Conservation (phyloP, 1,140 invertebrate genomes). For the Aphidius ervi region DNA sequence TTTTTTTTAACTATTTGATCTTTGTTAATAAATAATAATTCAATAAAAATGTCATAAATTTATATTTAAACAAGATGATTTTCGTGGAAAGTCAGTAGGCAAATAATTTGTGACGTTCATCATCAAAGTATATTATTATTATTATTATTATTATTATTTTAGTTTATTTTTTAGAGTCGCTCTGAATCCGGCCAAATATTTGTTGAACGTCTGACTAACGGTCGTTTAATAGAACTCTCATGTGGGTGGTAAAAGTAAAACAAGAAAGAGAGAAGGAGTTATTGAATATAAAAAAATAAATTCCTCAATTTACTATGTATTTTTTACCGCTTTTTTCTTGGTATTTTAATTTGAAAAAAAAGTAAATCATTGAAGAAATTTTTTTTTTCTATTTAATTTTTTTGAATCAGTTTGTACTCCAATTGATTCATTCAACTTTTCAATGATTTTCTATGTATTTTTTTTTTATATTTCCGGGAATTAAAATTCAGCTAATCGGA, state of each 20-base stretch:
- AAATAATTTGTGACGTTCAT: constrained; percentile 4
- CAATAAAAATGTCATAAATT: no score
- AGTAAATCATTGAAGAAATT: no score
- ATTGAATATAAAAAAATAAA: constrained; percentile 29
- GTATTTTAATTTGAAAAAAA: no score
- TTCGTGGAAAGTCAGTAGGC: constrained; percentile 7
- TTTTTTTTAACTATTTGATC: no score
- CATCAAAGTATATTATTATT: background rate
- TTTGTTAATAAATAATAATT: no score
- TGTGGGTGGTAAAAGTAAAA: background rate
- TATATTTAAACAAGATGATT: background rate
- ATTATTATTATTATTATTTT: background rate
- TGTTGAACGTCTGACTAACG: constrained; percentile 33
- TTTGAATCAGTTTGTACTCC: no score
- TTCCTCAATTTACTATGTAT: constrained; percentile 17
- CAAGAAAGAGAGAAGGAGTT: constrained; percentile 5
- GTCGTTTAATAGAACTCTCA: constrained; percentile 18
- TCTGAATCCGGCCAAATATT: constrained; percentile 37
- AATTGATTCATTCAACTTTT: no score
- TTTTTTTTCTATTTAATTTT: no score
- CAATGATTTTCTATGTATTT: no score
- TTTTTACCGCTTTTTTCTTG: background rate
- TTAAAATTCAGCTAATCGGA: no score
- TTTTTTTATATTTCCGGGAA: no score
- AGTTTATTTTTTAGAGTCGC: constrained; percentile 27